Evolutionary conservation across 30 jellyfish, hydroid and myxozoan species (phyloP).

Genomic region (Aurelia aurita): DNA sequence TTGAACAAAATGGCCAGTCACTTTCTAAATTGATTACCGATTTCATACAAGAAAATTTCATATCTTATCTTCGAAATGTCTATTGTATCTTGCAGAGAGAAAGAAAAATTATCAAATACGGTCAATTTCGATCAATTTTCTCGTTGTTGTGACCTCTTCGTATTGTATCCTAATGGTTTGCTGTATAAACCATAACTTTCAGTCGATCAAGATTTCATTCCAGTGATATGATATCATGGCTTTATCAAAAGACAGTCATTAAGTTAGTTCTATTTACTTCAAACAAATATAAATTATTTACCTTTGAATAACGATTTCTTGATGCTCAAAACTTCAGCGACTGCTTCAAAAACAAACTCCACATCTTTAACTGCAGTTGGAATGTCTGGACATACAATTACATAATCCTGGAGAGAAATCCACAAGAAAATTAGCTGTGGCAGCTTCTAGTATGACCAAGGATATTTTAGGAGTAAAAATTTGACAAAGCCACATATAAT

Average conservation of each 20-base stretch:
- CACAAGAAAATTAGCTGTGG: neutral
- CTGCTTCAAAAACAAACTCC: slow-evolving; percentile 52
- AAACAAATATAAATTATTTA: neutral
- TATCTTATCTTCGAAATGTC: too few relatives aligned
- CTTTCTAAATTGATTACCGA: too few relatives aligned
- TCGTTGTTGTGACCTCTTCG: too few relatives aligned
- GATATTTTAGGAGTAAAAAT: neutral
- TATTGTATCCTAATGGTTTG: too few relatives aligned
- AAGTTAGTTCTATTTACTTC: neutral
- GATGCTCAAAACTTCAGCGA: slow-evolving; percentile 9
- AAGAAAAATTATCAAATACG: too few relatives aligned
- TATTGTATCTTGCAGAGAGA: too few relatives aligned
- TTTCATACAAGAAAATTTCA: too few relatives aligned
- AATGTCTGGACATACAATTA: slow-evolving; percentile 7
- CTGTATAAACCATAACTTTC: too few relatives aligned
- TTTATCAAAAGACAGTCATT: neutral
- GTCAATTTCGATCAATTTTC: too few relatives aligned
- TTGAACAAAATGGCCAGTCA: too few relatives aligned
- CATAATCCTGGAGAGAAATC: neutral
- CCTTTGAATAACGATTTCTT: slow-evolving; percentile 35
- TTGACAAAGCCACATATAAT: neutral
- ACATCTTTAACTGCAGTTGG: slow-evolving; percentile 14
- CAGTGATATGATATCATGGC: too few relatives aligned
- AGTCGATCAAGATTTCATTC: too few relatives aligned
- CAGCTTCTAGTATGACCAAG: neutral